Evolutionary conservation across 2,888 invertebrate species (phyloP), one percentile per base, ranked within the genome.

Genomic region (Therioaphis trifolii): DNA sequence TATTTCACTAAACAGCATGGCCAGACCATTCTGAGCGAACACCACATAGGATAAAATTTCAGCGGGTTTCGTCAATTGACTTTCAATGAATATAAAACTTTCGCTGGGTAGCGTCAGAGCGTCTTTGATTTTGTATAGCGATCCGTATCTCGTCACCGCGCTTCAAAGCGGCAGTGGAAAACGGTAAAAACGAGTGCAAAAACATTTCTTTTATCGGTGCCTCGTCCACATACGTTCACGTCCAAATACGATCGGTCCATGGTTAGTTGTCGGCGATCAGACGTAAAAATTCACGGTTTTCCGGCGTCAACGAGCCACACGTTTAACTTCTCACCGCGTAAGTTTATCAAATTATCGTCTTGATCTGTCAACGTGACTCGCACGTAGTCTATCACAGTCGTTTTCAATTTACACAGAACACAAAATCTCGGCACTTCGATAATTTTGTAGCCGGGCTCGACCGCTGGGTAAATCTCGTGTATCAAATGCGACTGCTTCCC

Each of bases 231-330:
- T 27, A 80, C 82, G 40, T 58, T 85, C 76, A 84, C 78, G 85
- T 75, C 85, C 84, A 35, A 79, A 66, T n/a, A 85, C 79, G 14
- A 85, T 61, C 58, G 86, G 77, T 88, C 88, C 9, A 87, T 79
- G 7, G 7, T 35, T 35, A 35, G 4, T 35, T 35, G 3, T 35
- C 35, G 4, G 35, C 35, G 35, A 35, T 35, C 7, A 35, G 35
- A 35, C 35, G 35, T 35, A 35, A 7, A 35, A 35, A 35, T 35
- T 35, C 35, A 7, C 35, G 35, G 7, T 35, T 35, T 35, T 35
- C 35, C 7, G 4, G 3, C 35, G 35, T 35, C 35, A 35, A 7
- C 3, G 35, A 35, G 35, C 3, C 35, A 7, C 7, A 35, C 35
- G 35, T 35, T 35, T 35, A 35, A 7, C 35, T 35, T 35, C 7